Percentiles rank a stretch among this genome's conserved stretches.
Evolutionary conservation across 2,113 vertebrate genomes (phyloP).

Genomic region (Hippoglossus stenolepis): DNA sequence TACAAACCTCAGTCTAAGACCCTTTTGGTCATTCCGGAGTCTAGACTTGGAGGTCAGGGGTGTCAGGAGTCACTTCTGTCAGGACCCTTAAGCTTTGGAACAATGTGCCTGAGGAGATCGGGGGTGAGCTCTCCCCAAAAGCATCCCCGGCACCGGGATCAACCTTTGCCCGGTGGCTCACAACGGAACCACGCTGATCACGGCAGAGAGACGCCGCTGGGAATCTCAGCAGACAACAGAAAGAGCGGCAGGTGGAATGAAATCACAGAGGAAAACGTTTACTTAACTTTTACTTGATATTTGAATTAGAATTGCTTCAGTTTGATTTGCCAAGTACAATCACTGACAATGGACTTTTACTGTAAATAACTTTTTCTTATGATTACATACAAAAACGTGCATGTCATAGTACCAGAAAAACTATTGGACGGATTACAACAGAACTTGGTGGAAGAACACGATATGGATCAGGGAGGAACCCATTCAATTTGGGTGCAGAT

Average conservation of each 20-base stretch:
- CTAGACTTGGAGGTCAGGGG: slow-evolving; percentile 41
- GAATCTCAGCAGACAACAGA: slow-evolving; percentile 42
- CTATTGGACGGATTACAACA: too few relatives aligned
- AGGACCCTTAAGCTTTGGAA: slow-evolving; percentile 39
- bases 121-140: slow-evolving; percentile 34
- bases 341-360: background rate
- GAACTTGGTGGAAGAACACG: too few relatives aligned
- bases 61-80: slow-evolving; percentile 36
- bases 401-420: too few relatives aligned
- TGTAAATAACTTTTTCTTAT: background rate
- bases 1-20: slow-evolving; percentile 7
- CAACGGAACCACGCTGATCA: slow-evolving; percentile 28
- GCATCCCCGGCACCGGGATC: slow-evolving; percentile 18
- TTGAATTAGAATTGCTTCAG: background rate
- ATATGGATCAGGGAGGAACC: too few relatives aligned
- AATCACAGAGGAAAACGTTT: background rate
- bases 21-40: slow-evolving; percentile 38
- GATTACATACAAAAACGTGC: too few relatives aligned
- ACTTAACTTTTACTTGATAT: background rate
- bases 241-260: background rate
- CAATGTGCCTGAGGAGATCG: slow-evolving; percentile 35
- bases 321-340: background rate
- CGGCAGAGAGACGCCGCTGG: slow-evolving; percentile 26
- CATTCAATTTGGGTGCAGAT: too few relatives aligned
- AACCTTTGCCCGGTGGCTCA: slow-evolving; percentile 38